Base-by-base conservation (phyloP, 2,113 vertebrate species). In the Pangasianodon hypophthalmus region DNA sequence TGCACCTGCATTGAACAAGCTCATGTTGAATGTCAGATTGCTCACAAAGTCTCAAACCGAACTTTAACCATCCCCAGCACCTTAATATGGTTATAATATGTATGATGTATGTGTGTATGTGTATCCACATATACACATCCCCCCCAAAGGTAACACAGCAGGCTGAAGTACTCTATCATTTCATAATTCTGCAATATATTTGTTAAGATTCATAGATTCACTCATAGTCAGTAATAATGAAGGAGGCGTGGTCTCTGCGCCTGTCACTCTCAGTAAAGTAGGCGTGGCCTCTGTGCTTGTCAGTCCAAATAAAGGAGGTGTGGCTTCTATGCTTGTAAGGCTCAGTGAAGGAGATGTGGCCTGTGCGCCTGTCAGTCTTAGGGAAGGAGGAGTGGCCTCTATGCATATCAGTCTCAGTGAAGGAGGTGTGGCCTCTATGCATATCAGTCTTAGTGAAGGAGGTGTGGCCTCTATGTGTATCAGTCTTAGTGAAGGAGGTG, bases 21-120 rank as follows among this genome's bases (percentile, higher is more conserved):
- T 50, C 56, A 82, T 82, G 62, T 41, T 85, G 48, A 67, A 73
- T 86, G 75, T 83, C 84, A 32, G 56, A 80, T 48, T 87, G 46
- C 44, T 82, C 60, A 14, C 67, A 26, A 75, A 54, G 50, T 86
- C 54, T 41, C 46, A 44, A 7, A 32, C 73, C 56, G 37, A 86
- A 19, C 32, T 81, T 41, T 37, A 62, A 26, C n/a, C 9, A 29
- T 89, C 81, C 67, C 11, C 13, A 52, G 29, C 32, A 37, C 84
- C n/a, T 56, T 81, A 62, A 75, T 86, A 69, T 52, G 41, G 18
- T 26, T 56, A 50, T 10, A 84, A n/a, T 64, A 69, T 84, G 60
- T 87, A 58, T 81, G 52, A 84, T 56, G 37, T n/a, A 37, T 37
- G 37, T 37, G 75, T 80, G 82, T 84, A 32, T 58, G 19, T 67